Percentiles rank a stretch among this genome's conserved stretches.
These are phyloP conservation scores for Paramuricea clavata DNA, from an alignment of 92 coral and sea anemone species.

Conservation along the genomic window DNA sequence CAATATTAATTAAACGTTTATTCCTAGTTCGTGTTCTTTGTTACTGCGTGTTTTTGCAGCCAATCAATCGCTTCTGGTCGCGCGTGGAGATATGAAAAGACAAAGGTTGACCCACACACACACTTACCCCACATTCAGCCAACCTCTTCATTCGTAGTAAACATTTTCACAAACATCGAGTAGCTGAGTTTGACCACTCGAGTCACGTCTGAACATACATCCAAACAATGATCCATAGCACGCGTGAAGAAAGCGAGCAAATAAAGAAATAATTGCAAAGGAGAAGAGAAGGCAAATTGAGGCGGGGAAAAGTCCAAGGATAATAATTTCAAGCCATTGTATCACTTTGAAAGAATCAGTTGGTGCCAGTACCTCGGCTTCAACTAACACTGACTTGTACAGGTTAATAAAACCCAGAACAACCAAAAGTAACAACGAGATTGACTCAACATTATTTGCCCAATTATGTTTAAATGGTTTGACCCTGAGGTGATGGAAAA, in stretches of 20 bases:
- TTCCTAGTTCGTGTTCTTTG: too few relatives aligned
- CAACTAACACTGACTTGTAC: constrained; percentile 54
- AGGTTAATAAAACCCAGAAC: constrained; percentile 64
- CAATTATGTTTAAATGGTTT: constrained; percentile 63
- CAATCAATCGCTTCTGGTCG: too few relatives aligned
- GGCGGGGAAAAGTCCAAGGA: constrained; percentile 27
- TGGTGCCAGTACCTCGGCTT: neutral
- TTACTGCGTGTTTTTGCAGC: too few relatives aligned
- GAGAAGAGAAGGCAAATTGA: neutral
- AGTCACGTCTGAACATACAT: neutral
- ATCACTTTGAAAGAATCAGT: neutral
- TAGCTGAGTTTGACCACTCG: neutral
- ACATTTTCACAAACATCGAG: neutral
- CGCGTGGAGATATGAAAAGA: too few relatives aligned
- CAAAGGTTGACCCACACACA: too few relatives aligned
- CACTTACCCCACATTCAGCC: too few relatives aligned
- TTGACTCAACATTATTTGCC: constrained; percentile 66
- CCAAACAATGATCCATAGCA: neutral
- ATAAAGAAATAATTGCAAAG: neutral
- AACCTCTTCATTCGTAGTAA: neutral
- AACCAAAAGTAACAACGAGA: constrained; percentile 63
- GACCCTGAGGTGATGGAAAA: constrained; percentile 63
- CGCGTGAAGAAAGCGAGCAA: neutral
- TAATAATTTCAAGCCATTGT: constrained; percentile 29
- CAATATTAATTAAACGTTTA: too few relatives aligned